Base-by-base conservation (phyloP, 1,140 invertebrate species). In the Bombus confusus region DNA sequence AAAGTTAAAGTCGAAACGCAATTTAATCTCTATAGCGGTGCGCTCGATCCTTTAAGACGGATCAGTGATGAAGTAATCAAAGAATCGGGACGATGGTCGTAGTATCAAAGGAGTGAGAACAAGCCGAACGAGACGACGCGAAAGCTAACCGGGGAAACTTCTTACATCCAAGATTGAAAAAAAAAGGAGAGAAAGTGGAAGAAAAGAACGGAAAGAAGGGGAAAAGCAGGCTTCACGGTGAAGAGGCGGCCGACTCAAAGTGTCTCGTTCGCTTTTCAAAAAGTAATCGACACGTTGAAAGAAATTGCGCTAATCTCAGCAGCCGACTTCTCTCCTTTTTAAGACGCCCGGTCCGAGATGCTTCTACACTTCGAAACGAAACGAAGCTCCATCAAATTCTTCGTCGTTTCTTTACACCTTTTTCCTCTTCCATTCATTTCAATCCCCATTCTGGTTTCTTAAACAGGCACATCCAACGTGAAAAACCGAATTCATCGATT, bases 181-280 rank as follows among this genome's bases (percentile, higher is more conserved):
- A 47, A 37, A 34, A 28, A 47, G 52, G 12, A 41, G 15, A 10
- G 34, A 31, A 31, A 6, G 25, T 5, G 12, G 83, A 69, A 25
- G 31, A 2, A 68, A 2, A 34, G 69, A 59, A n/a, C 72, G 37
- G 4, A 22, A 73, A 82, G 47, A 64, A 62, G n/a, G 47, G 69
- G 66, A 5, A 22, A 59, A 28, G 59, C 3, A 31, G 18, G 34
- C 43, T 75, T 62, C 47, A 76, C 59, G 76, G 52, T 83, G 72
- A 83, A 75, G 76, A 71, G 80, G 85, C 52, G 75, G 66, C n/a
- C 28, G 64, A 47, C 76, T 80, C 83, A 83, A 86, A 86, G 80
- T 83, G 71, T 83, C 72, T 85, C 41, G 83, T 80, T 73, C 83
- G 68, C 83, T 85, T 85, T 85, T 85, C 52, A 85, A 85, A 80